A percentile compares a stretch with the other conserved stretches of the same genome.
phyloP scores from a whole-genome alignment of 2,113 vertebrate genomes.

The Misgurnus mizolepis region DNA sequence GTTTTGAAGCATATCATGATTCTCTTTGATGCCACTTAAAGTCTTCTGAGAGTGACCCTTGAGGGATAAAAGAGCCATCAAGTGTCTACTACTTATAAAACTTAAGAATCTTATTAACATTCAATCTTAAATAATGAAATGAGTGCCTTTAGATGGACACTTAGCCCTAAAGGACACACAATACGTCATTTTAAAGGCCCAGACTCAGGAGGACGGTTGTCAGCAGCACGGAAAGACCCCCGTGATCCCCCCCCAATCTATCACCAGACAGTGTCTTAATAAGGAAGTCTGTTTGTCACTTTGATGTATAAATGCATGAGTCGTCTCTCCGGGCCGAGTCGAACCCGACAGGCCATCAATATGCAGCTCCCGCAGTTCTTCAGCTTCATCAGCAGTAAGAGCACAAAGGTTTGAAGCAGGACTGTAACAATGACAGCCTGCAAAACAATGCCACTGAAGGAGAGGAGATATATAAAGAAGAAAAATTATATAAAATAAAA shows the following conservation, averaged over 20 bases:
- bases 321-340: constrained; percentile 49
- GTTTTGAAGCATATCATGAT: constrained; percentile 12
- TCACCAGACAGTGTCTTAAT: constrained; percentile 60
- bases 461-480: constrained; percentile 49
- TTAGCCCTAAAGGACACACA: constrained; percentile 24
- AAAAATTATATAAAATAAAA: constrained; percentile 46
- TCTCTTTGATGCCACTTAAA: constrained; percentile 42
- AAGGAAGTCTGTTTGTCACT: constrained; percentile 60
- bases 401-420: constrained; percentile 22
- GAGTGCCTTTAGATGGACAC: constrained; percentile 17
- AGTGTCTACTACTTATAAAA: neutral
- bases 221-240: constrained; percentile 37
- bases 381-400: constrained; percentile 59
- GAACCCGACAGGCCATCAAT: constrained; percentile 58
- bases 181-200: constrained; percentile 19
- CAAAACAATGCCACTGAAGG: constrained; percentile 43
- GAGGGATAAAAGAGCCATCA: constrained; percentile 43
- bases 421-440: constrained; percentile 43
- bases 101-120: neutral
- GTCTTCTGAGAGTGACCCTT: constrained; percentile 50
- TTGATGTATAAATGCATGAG: constrained; percentile 73
- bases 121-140: constrained; percentile 45
- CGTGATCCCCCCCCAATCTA: constrained; percentile 39
- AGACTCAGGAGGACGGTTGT: constrained; percentile 28
- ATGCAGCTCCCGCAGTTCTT: constrained; percentile 66